Percentiles rank a stretch among this genome's conserved stretches.
Evolutionary conservation across 1,140 invertebrate species (phyloP).

Genomic region (Proales similis): DNA sequence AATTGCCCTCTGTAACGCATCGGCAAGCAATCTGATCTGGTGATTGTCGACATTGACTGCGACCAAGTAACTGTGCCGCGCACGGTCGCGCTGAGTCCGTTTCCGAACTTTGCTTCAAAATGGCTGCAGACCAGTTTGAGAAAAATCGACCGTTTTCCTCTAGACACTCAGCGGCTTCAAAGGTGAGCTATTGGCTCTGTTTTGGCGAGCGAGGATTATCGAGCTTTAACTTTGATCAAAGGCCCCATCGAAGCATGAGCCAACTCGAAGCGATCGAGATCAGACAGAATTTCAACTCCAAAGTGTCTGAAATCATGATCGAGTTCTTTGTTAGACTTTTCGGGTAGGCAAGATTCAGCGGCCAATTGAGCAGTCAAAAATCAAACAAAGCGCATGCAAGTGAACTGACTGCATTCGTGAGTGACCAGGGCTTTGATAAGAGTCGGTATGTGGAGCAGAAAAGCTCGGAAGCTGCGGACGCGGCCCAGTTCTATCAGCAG

Average conservation of each 20-base stretch:
- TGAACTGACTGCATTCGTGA: no score
- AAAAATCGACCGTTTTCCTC: neutral
- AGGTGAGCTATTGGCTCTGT: constrained; percentile 25
- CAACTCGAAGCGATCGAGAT: no score
- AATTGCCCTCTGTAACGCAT: neutral
- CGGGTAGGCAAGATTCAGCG: no score
- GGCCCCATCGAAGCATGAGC: no score
- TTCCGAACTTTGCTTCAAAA: neutral
- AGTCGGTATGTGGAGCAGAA: no score
- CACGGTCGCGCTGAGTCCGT: neutral
- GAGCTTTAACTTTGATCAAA: no score
- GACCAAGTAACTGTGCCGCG: neutral
- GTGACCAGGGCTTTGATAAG: no score
- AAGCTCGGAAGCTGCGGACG: no score
- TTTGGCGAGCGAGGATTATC: no score
- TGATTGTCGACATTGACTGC: constrained; percentile 23
- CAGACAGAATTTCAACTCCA: neutral
- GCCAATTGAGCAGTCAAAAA: no score
- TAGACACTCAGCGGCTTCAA: neutral
- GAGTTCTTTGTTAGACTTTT: constrained; percentile 26
- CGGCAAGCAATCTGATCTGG: constrained; percentile 7
- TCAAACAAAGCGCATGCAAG: no score
- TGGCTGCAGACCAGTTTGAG: neutral
- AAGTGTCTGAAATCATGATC: neutral
- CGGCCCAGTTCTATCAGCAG: no score